Conservation (phyloP, 2,797 vertebrate genomes). For the Coregonus sp. region DNA sequence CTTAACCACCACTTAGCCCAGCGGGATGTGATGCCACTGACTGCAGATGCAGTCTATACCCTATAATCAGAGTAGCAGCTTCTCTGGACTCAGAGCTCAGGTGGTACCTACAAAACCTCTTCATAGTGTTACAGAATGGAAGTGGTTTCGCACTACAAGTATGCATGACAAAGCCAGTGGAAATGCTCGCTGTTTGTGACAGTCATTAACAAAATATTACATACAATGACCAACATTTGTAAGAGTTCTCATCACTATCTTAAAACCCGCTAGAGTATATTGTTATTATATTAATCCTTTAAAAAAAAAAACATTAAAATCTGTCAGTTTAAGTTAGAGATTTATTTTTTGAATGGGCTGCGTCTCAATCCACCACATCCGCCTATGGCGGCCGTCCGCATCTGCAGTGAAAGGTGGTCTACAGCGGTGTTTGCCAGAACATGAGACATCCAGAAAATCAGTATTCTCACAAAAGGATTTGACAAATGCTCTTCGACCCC, state of each 20-base stretch:
- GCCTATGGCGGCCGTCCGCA: no score
- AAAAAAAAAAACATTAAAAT: background rate
- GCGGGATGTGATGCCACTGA: constrained; percentile 28
- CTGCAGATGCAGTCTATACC: constrained; percentile 33
- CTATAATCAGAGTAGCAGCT: constrained; percentile 50
- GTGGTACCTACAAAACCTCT: constrained; percentile 55
- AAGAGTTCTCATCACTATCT: background rate
- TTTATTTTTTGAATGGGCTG: no score
- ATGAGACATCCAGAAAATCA: no score
- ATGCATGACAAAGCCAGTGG: constrained; percentile 28
- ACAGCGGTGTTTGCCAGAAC: no score
- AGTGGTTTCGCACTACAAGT: constrained; percentile 14
- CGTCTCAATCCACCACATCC: no score
- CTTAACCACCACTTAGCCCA: constrained; percentile 53
- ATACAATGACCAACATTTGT: constrained; percentile 8
- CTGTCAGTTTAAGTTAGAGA: no score
- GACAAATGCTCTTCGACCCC: no score
- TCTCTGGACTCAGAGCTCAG: constrained; percentile 55
- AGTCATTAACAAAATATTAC: no score
- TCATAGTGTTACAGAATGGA: constrained; percentile 34
- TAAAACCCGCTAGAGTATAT: background rate
- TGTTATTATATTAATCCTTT: background rate
- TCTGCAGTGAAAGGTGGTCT: no score
- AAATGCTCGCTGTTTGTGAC: no score
- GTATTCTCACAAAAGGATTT: no score